Evolutionary conservation across 2,888 invertebrate species (phyloP), one percentile per base, ranked within the genome.

Genomic region (Penaeus monodon): DNA sequence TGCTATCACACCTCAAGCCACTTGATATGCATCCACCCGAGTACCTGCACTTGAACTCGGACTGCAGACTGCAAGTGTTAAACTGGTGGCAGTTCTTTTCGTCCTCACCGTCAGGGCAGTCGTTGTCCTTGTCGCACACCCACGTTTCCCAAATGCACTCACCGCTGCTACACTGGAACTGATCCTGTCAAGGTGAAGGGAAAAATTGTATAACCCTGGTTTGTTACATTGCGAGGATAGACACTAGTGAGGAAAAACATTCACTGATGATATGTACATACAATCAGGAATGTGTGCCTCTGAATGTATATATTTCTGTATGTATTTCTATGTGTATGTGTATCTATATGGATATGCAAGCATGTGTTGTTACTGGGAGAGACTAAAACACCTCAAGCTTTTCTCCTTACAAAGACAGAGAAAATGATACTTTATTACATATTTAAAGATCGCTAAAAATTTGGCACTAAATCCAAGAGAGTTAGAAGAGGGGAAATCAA

Each of bases 51-150:
- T 92, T 93, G 91, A 94, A 95, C 91, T 94, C 93, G 85, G 93
- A 92, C 29, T 63, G 57, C 29, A 65, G 66, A 29, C 65, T 73
- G 73, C 88, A 79, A 0, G 57, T 22, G n/a, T 27, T 17, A 2
- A 63, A 57, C 90, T 92, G 73, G 27, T 92, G 92, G 90, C 94
- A 94, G 89, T 93, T 92, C 1, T 91, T 91, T 92, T 96, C 96
- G 91, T 96, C 96, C 90, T 95, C 95, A 24, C 94, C 94, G 20
- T 92, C 92, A 0, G 91, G 90, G 91, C 95, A 95, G 91, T 95
- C 95, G 0, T 91, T 57, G 6, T 93, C 92, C 0, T 94, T 93
- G 91, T 95, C 95, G 91, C 95, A 95, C 0, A 95, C 93, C 94
- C 94, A 94, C 0, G 94, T 92, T 84, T 94, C 92, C 65, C 93